These are phyloP conservation scores for Xestia xanthographa DNA, from an alignment of 2,888 invertebrate genomes.

Conservation along the genomic window DNA sequence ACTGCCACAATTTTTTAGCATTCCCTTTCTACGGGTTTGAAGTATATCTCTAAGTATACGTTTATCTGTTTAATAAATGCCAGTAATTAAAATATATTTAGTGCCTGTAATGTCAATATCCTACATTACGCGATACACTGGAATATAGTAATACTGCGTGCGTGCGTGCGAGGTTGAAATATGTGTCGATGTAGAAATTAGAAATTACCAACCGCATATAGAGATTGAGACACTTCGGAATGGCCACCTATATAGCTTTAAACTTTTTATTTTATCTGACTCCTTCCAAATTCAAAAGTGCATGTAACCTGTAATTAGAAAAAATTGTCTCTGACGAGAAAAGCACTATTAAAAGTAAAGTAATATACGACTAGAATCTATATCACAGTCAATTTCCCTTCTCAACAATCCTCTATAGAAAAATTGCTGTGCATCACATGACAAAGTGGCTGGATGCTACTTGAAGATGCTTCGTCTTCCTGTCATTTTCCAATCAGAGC, in stretches of 20 bases:
- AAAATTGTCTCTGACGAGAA: neutral
- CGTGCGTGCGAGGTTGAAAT: neutral
- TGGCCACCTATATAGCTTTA: too few relatives aligned
- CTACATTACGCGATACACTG: neutral
- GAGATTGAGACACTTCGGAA: neutral
- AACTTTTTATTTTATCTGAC: neutral
- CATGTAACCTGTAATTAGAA: neutral
- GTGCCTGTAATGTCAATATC: too few relatives aligned
- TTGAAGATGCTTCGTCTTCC: constrained; percentile 50
- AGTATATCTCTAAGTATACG: neutral
- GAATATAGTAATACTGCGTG: neutral
- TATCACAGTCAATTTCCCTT: constrained; percentile 5
- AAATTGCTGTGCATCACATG: constrained; percentile 43
- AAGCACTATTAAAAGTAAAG: neutral
- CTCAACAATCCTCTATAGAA: constrained; percentile 6
- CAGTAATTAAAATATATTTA: neutral
- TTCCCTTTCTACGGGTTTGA: neutral
- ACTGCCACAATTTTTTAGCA: neutral
- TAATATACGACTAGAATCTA: neutral
- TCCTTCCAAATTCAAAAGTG: neutral
- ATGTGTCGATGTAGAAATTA: neutral
- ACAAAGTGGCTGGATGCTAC: constrained; percentile 49
- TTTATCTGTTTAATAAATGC: neutral
- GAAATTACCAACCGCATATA: neutral
- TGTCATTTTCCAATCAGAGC: constrained; percentile 53